Evolutionary conservation across 2,113 vertebrate genomes (phyloP).

Genomic region (Otolemur garnettii): DNA sequence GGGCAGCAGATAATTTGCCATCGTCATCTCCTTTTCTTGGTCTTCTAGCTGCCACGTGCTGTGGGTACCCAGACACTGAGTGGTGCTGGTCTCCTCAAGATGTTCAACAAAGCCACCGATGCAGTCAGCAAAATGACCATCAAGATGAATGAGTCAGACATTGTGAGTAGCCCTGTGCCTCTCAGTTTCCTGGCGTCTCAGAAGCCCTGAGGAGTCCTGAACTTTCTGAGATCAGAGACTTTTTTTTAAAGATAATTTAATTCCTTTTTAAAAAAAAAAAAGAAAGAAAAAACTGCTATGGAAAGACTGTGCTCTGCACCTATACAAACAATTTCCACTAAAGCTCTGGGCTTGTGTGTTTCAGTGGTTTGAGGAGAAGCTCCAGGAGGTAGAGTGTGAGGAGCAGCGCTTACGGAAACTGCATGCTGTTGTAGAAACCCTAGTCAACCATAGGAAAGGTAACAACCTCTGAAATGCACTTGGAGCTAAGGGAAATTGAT

Average conservation of each 20-base stretch:
- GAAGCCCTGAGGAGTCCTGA: background rate
- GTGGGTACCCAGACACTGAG: slow-evolving; percentile 96
- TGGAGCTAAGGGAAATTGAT: background rate
- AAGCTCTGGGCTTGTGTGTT: slow-evolving; percentile 72
- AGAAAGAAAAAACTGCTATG: background rate
- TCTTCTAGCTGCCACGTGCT: slow-evolving; percentile 94
- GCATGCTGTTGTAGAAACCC: slow-evolving; percentile 93
- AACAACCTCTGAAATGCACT: background rate
- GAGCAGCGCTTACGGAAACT: slow-evolving; percentile 97
- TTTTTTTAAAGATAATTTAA: background rate
- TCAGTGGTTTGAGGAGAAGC: slow-evolving; percentile 99
- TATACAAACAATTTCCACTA: background rate
- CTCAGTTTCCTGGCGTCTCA: background rate
- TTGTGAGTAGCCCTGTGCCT: slow-evolving; percentile 88
- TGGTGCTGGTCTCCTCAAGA: slow-evolving; percentile 98
- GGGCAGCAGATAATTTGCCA: slow-evolving; percentile 75
- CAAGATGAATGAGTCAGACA: slow-evolving; percentile 98
- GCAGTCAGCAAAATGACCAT: slow-evolving; percentile 99
- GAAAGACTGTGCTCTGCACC: background rate
- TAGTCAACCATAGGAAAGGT: slow-evolving; percentile 98
- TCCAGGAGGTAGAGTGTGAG: slow-evolving; percentile 97
- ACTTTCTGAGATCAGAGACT: background rate
- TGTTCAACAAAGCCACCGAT: slow-evolving; percentile 98
- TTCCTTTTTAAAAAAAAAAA: background rate
- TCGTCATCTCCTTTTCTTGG: slow-evolving; percentile 75